These are phyloP conservation scores for Philantomba maxwellii DNA, from an alignment of 2,113 vertebrate species.

Conservation along the genomic window DNA sequence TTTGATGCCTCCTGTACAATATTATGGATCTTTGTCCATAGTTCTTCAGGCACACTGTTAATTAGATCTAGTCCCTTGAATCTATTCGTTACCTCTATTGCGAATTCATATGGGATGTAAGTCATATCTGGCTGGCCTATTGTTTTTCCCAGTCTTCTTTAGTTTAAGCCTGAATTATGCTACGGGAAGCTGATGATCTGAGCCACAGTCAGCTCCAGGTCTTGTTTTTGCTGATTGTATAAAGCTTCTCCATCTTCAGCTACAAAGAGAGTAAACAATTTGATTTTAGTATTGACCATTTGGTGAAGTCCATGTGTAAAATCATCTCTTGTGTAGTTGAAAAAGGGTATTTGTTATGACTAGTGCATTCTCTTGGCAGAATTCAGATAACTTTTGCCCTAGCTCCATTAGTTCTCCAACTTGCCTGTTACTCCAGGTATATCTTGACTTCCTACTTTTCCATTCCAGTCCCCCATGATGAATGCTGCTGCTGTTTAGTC, in stretches of 20 bases:
- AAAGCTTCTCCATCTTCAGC: neutral
- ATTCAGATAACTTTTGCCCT: neutral
- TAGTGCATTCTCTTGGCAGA: neutral
- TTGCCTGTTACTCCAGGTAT: neutral
- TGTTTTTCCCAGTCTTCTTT: neutral
- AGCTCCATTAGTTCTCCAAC: neutral
- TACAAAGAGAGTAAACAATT: neutral
- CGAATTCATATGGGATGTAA: neutral
- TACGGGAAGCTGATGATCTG: neutral
- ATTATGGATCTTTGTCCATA: neutral
- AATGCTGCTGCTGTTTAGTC: neutral
- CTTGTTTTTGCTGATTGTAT: neutral
- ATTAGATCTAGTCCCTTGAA: neutral
- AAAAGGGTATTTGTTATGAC: neutral
- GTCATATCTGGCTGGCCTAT: neutral
- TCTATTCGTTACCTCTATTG: neutral
- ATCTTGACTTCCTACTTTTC: neutral
- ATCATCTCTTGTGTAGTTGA: neutral
- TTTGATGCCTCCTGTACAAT: neutral
- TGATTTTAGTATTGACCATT: neutral
- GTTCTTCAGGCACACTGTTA: neutral
- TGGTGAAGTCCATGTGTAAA: neutral
- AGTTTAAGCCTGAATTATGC: neutral
- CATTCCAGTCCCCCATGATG: neutral
- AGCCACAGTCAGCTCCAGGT: neutral